Percentiles rank a stretch among this genome's conserved stretches.
phyloP scores from a whole-genome alignment of 2,888 invertebrate species.

The Plusia festucae region DNA sequence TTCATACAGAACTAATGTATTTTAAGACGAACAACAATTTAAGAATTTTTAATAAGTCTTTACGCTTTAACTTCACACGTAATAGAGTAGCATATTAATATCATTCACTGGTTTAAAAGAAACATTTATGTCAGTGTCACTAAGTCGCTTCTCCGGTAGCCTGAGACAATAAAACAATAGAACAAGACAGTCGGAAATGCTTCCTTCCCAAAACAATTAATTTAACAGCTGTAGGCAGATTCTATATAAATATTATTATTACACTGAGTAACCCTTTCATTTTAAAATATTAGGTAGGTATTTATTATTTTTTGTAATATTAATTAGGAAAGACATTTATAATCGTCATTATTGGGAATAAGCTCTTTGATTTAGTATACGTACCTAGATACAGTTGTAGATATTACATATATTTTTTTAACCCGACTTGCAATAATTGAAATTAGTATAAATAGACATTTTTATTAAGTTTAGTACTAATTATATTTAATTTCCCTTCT shows the following conservation, averaged over 20 bases:
- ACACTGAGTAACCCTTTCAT: not conserved
- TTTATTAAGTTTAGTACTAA: too few species aligned
- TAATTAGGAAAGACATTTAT: too few species aligned
- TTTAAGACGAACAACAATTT: not conserved
- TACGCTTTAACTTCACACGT: slow-evolving; percentile 5
- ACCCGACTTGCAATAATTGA: too few species aligned
- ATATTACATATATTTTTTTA: too few species aligned
- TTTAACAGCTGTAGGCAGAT: slow-evolving; percentile 54
- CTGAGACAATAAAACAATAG: slow-evolving; percentile 58
- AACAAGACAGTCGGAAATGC: slow-evolving; percentile 55
- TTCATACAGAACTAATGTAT: too few species aligned
- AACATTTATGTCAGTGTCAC: slow-evolving; percentile 32
- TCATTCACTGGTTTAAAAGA: slow-evolving; percentile 30
- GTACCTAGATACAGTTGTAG: too few species aligned
- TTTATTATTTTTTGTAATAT: too few species aligned
- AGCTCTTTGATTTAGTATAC: too few species aligned
- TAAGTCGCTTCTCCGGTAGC: slow-evolving; percentile 26
- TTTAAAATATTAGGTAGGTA: not conserved
- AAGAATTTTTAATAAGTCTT: not conserved
- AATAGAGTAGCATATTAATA: slow-evolving; percentile 37
- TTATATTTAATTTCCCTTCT: too few species aligned
- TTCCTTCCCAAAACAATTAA: slow-evolving; percentile 60
- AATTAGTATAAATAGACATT: too few species aligned
- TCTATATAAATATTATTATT: slow-evolving; percentile 46
- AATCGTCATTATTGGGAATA: too few species aligned